A percentile compares a stretch with the other conserved stretches of the same genome.
Conservation (phyloP, 2,113 vertebrate species). For the Galeopterus variegatus region DNA sequence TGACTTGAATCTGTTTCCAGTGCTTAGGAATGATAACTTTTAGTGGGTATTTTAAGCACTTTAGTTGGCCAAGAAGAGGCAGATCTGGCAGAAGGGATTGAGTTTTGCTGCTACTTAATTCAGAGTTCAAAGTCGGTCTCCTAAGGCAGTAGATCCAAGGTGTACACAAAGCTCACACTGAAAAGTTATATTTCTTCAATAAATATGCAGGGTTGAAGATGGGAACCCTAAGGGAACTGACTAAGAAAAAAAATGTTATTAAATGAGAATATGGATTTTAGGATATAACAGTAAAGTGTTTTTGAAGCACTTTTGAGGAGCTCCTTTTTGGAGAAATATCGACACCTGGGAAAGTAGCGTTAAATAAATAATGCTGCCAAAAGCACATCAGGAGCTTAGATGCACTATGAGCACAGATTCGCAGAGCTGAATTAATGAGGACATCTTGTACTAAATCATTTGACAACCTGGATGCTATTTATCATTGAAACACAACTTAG, state of each 20-base stretch:
- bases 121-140: neutral
- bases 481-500: constrained; percentile 76
- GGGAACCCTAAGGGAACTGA: neutral
- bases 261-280: constrained; percentile 13
- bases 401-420: neutral
- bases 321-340: constrained; percentile 5
- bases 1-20: neutral
- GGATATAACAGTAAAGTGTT: neutral
- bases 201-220: neutral
- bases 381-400: constrained; percentile 41
- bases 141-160: neutral
- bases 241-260: neutral
- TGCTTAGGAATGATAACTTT: neutral
- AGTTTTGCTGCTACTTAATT: neutral
- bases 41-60: neutral
- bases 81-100: neutral
- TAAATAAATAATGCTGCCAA: constrained; percentile 75
- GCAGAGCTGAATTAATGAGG: constrained; percentile 79
- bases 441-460: constrained; percentile 78
- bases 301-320: constrained; percentile 45
- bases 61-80: neutral
- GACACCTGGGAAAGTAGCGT: constrained; percentile 57
- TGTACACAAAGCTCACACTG: neutral
- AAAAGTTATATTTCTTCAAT: constrained; percentile 35
- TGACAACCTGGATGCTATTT: constrained; percentile 73